Evolutionary conservation across 2,797 vertebrate species (phyloP), one percentile per base, ranked within the genome.

Genomic region (Lophotriccus pileatus): DNA sequence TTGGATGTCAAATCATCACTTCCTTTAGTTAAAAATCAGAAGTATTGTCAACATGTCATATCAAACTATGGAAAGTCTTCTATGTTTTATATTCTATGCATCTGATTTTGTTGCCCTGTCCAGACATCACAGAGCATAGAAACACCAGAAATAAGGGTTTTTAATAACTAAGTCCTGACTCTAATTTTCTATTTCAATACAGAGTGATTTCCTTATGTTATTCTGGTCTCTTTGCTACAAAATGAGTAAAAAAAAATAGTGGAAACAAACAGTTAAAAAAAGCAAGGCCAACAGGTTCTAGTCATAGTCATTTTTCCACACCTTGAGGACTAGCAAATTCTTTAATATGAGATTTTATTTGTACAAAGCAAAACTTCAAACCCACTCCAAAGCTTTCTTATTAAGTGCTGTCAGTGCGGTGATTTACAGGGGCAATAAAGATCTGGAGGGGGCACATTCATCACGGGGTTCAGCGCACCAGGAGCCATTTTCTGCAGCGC

Each of bases 341-440:
- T 97, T 97, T 98, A 97, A 98, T 97, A 98, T 97, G 97, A 97
- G 96, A 97, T 97, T 98, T 98, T 98, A 98, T 98, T 98, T 98
- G 98, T 98, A 98, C 97, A 97, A 98, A 98, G 98, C 97, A 97
- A 98, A 98, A 98, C 98, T 98, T 98, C 98, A 98, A 98, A 98
- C 98, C 98, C 97, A 98, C 97, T 98, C 97, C 98, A 97, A 98
- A 98, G 98, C 98, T 98, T 98, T 98, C 98, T 98, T 98, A 98
- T 98, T 98, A 98, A 98, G 97, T 98, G 98, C 98, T 98, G 98
- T 98, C 98, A 98, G 97, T 97, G 95, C 87, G 70, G 97, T 98
- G 98, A 98, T 98, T 98, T 98, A 98, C 98, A 98, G 97, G 97
- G 97, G 98, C 98, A 98, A 98, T 98, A 98, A 98, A 98, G 97